Percentiles rank a stretch among this genome's conserved stretches.
These are phyloP conservation scores for Microtus pennsylvanicus DNA, from an alignment of 2,113 vertebrate genomes.

Conservation along the genomic window DNA sequence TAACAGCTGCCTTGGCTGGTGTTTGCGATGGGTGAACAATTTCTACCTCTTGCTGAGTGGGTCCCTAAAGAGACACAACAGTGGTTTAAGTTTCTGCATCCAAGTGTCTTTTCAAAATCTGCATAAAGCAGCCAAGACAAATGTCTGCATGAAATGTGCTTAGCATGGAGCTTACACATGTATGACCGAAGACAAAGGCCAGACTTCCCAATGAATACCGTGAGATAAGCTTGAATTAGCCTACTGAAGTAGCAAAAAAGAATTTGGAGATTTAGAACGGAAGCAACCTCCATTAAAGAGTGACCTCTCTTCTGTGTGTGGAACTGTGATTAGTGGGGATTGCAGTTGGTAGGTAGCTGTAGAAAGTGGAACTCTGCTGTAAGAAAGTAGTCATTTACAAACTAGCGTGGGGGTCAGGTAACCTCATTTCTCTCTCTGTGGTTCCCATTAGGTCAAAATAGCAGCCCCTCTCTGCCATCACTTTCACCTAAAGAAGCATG, in stretches of 20 bases:
- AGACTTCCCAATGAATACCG: constrained; percentile 66
- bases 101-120: constrained; percentile 81
- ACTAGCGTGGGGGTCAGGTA: constrained; percentile 70
- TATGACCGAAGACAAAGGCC: constrained; percentile 80
- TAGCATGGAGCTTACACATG: constrained; percentile 72
- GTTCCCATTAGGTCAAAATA: constrained; percentile 81
- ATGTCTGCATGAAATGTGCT: constrained; percentile 10
- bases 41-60: constrained; percentile 77
- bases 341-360: constrained; percentile 64
- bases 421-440: constrained; percentile 78
- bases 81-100: constrained; percentile 77
- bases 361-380: constrained; percentile 73
- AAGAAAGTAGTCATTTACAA: constrained; percentile 81
- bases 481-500: constrained; percentile 77
- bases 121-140: constrained; percentile 68
- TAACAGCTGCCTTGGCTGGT: constrained; percentile 67
- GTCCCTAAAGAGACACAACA: constrained; percentile 76
- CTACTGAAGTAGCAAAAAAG: constrained; percentile 16
- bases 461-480: constrained; percentile 30
- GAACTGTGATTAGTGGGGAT: constrained; percentile 11
- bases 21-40: constrained; percentile 77
- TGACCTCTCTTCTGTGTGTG: background rate
- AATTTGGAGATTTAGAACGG: constrained; percentile 29
- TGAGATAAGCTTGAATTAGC: constrained; percentile 62
- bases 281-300: background rate